A percentile compares a stretch with the other conserved stretches of the same genome.
Conservation (phyloP, 2,113 vertebrate species). For the Crotalus horridus region DNA sequence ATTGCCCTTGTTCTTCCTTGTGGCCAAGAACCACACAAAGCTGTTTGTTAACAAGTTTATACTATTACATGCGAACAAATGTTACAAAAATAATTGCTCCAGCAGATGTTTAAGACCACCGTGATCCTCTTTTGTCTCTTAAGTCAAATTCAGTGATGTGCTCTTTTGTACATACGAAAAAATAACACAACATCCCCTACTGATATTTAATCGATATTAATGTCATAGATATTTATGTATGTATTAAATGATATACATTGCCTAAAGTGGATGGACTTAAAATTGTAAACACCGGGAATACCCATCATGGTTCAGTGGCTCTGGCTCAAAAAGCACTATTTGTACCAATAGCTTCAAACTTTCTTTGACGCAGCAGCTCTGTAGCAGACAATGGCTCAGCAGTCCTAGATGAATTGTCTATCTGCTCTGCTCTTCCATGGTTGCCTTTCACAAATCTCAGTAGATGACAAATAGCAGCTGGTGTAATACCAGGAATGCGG, state of each 20-base stretch:
- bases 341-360: slow-evolving; percentile 19
- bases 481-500: slow-evolving; percentile 88
- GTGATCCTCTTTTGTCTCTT: background rate
- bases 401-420: background rate
- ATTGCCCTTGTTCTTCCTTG: background rate
- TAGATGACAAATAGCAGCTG: slow-evolving; percentile 84
- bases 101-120: background rate
- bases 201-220: no score
- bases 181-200: background rate
- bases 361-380: background rate
- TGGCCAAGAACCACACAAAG: background rate
- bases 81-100: background rate
- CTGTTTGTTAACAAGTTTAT: background rate
- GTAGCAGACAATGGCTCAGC: background rate
- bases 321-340: slow-evolving; percentile 26
- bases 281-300: fast-evolving
- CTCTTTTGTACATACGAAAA: background rate
- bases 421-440: slow-evolving; percentile 28
- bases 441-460: slow-evolving; percentile 76
- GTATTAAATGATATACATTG: background rate
- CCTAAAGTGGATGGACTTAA: background rate
- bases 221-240: background rate
- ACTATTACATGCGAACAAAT: background rate
- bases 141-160: background rate
- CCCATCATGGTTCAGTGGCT: background rate